Evolutionary conservation across 1,140 invertebrate genomes (phyloP).

Genomic region (Probaryconus sp.): DNA sequence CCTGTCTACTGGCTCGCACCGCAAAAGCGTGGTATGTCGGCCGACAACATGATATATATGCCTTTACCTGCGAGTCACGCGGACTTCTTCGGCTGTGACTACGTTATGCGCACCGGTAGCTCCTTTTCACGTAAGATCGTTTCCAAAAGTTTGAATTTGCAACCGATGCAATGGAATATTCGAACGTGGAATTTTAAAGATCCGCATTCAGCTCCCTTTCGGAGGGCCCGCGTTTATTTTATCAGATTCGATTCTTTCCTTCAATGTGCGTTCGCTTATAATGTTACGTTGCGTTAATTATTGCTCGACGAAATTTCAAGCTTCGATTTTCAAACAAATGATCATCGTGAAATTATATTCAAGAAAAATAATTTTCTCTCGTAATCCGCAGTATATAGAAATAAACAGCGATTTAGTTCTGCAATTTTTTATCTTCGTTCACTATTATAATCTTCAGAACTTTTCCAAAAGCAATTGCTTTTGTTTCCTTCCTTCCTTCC

Average conservation of each 20-base stretch:
- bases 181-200: constrained; percentile 20
- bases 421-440: no score
- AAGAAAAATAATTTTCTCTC: no score
- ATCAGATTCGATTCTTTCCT: constrained; percentile 3
- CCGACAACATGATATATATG: constrained; percentile 76
- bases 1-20: constrained; percentile 67
- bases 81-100: constrained; percentile 58
- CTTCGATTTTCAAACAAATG: no score
- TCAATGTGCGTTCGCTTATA: no score
- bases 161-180: constrained; percentile 22
- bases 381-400: no score
- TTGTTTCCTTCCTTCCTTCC: no score
- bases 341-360: no score
- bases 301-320: no score
- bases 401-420: no score
- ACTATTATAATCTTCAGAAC: no score
- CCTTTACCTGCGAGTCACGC: constrained; percentile 66
- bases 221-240: not conserved
- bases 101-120: constrained; percentile 63
- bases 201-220: not conserved
- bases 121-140: constrained; percentile 44
- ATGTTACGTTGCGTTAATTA: no score
- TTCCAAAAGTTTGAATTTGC: constrained; percentile 37
- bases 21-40: constrained; percentile 75
- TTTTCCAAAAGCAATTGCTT: no score